phyloP scores from a whole-genome alignment of 1,140 invertebrate genomes.

The Phymastichus coffea region DNA sequence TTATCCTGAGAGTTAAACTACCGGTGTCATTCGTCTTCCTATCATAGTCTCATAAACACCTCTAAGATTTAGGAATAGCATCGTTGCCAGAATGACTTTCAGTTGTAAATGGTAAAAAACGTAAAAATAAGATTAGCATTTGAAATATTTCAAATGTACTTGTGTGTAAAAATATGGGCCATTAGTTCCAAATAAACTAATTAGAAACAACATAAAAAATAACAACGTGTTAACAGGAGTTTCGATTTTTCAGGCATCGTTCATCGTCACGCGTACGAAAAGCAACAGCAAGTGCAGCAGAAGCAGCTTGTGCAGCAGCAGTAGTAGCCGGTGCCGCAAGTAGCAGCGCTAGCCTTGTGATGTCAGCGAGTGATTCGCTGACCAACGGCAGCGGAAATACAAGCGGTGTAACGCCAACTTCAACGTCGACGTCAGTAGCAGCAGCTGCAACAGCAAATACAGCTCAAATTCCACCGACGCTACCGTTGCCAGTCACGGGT shows the following conservation, averaged over 20 bases:
- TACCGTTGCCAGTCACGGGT: background rate
- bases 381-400: conserved; percentile 23
- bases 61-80: too few relatives aligned
- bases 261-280: conserved; percentile 63
- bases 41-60: too few relatives aligned
- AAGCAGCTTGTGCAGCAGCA: background rate
- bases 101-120: too few relatives aligned
- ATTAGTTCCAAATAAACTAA: too few relatives aligned
- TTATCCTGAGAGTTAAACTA: too few relatives aligned
- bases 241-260: conserved; percentile 62
- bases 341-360: conserved; percentile 41
- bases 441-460: background rate
- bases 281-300: conserved; percentile 38
- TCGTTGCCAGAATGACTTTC: too few relatives aligned
- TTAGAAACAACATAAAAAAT: too few relatives aligned
- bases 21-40: too few relatives aligned
- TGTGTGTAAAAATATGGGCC: too few relatives aligned
- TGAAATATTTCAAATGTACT: too few relatives aligned
- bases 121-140: too few relatives aligned
- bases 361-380: conserved; percentile 48
- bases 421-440: conserved; percentile 37
- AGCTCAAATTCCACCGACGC: background rate
- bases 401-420: conserved; percentile 28
- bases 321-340: conserved; percentile 47
- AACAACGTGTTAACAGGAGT: too few relatives aligned